Conservation (phyloP, 2,113 vertebrate genomes). For the Podarcis cretensis region DNA sequence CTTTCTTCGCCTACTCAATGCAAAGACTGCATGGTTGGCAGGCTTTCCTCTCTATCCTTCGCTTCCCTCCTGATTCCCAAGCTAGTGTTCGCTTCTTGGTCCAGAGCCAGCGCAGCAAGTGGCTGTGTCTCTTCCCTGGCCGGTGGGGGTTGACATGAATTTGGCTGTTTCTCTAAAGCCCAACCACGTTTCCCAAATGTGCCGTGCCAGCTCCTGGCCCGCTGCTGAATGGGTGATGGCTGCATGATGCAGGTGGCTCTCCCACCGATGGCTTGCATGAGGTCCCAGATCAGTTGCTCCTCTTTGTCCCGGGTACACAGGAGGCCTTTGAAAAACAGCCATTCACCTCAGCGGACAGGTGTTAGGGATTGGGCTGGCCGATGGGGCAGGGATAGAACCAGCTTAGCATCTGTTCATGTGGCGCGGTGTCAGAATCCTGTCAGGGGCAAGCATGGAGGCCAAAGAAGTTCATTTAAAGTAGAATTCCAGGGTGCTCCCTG, state of each 20-base stretch:
- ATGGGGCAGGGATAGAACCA: neutral
- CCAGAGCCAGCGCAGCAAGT: neutral
- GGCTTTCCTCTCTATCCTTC: neutral
- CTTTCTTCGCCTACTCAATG: neutral
- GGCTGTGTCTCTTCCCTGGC: neutral
- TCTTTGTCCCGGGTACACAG: neutral
- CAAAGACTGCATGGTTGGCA: neutral
- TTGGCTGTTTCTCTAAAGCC: neutral
- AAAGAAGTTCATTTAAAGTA: neutral
- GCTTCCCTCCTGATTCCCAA: neutral
- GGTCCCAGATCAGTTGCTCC: neutral
- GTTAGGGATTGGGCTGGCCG: constrained; percentile 35
- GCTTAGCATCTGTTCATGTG: constrained; percentile 49
- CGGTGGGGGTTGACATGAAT: neutral
- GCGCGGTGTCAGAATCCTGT: constrained; percentile 42
- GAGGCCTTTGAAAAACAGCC: constrained; percentile 31
- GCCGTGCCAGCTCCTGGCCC: neutral
- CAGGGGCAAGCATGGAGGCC: neutral
- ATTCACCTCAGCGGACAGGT: constrained; percentile 43
- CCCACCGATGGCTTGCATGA: neutral
- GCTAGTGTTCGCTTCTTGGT: neutral
- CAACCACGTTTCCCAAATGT: neutral
- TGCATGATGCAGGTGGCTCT: neutral
- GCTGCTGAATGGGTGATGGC: neutral
- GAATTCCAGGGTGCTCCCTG: accelerated